Evolutionary conservation across 1,140 invertebrate genomes (phyloP), one percentile per base, ranked within the genome.

Genomic region (Zophobas atratus): DNA sequence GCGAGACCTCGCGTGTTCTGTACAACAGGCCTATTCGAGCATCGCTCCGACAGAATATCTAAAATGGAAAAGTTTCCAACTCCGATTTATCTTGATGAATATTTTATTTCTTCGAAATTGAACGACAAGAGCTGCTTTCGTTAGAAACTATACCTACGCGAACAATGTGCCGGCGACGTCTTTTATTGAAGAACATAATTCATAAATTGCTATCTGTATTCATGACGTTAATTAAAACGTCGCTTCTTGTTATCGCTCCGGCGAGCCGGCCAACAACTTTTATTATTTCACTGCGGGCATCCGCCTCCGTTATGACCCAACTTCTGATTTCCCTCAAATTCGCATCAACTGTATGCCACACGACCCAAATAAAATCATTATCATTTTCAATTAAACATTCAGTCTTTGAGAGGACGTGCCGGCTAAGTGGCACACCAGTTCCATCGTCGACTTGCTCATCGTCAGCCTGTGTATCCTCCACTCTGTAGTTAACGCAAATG

Each of bases 51-150:
- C 63, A 4, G 78, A 76, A 79, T 72, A 79, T 78, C 71, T 78
- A 72, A 79, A 76, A 76, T 53, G 75, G 74, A 76, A 79, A 79
- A 79, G 74, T 76, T 79, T 72, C 51, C 74, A 46, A 60, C 41
- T 75, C 67, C 39, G 73, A 75, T 71, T 77, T 77, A 77, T 77
- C 63, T 77, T 70, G 63, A 76, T 79, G 78, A 76, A 79, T 79
- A 71, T 75, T 76, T 79, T 79, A 76, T 76, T 76, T 71, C 77
- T 60, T 55, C 63, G 33, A 43, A 76, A 76, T 76, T 76, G 74
- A 76, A 76, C 51, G 51, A 57, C 55, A 56, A 57, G 71, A 56
- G 71, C 48, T 55, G 51, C 71, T 73, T 73, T 57, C 71, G 71
- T 41, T 73, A 2, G 46, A 34, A 73, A 73, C 51, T 53, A 20